Percentiles rank a stretch among this genome's conserved stretches.
phyloP scores from a whole-genome alignment of 2,888 invertebrate species.

The Diplolepis rosae region DNA sequence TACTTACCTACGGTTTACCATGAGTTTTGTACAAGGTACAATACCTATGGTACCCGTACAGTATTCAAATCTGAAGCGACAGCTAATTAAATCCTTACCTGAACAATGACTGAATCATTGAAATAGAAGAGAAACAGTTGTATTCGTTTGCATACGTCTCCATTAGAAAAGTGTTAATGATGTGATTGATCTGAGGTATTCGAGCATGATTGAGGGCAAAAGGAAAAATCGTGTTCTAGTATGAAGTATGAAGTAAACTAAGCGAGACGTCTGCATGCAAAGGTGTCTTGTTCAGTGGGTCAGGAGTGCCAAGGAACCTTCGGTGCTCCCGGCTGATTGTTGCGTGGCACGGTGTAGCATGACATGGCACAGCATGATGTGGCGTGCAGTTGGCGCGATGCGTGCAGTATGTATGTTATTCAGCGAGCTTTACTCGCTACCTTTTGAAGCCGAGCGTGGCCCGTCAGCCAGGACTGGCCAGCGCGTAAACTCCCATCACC shows the following conservation, averaged over 20 bases:
- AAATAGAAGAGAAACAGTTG: no score
- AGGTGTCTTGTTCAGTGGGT: constrained; percentile 70
- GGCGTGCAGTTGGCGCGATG: constrained; percentile 59
- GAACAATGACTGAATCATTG: no score
- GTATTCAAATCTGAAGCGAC: no score
- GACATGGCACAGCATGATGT: constrained; percentile 48
- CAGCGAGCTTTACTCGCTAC: constrained; percentile 40
- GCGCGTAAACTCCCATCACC: constrained; percentile 46
- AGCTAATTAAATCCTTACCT: no score
- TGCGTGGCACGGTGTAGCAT: constrained; percentile 55
- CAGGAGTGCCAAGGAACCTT: constrained; percentile 70
- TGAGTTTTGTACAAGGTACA: no score
- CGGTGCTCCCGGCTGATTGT: constrained; percentile 61
- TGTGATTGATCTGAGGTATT: neutral
- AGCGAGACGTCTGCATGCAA: constrained; percentile 62
- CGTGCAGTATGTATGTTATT: constrained; percentile 58
- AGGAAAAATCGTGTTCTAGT: constrained; percentile 21
- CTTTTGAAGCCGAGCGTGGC: constrained; percentile 49
- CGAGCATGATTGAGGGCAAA: neutral
- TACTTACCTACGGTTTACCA: no score
- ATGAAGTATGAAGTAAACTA: constrained; percentile 51
- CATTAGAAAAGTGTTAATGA: constrained; percentile 1
- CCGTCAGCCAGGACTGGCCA: constrained; percentile 31
- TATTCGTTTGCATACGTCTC: no score
- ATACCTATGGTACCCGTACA: no score